Conservation (phyloP, 2,113 vertebrate species). For the Dendrocopos noguchii region DNA sequence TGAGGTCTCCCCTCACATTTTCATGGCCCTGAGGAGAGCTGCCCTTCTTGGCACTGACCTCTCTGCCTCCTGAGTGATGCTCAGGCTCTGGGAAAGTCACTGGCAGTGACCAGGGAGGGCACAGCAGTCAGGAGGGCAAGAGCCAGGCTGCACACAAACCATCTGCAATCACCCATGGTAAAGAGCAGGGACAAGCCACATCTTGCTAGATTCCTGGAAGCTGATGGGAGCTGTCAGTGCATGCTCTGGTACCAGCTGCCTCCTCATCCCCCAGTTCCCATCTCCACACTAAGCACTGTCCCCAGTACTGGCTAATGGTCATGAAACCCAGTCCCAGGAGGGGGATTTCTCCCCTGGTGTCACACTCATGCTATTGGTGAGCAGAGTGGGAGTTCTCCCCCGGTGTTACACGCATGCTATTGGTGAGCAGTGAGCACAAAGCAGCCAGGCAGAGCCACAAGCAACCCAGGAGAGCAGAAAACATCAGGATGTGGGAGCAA, state of each 20-base stretch:
- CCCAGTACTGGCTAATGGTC: neutral
- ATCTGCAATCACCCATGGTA: neutral
- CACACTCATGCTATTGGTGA: rapidly evolving
- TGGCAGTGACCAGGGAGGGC: neutral
- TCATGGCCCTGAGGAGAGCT: neutral
- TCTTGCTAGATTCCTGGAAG: neutral
- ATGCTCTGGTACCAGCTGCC: neutral
- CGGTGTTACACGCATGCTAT: rapidly evolving
- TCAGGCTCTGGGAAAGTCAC: neutral
- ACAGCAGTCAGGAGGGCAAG: neutral
- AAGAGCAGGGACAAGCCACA: neutral
- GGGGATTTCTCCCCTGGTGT: neutral
- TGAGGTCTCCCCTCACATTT: no score
- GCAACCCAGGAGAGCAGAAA: neutral
- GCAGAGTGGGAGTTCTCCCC: neutral
- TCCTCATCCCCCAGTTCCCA: neutral
- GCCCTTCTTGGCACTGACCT: neutral
- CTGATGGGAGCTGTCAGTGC: neutral
- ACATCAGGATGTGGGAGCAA: rapidly evolving
- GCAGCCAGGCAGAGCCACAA: neutral
- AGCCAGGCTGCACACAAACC: neutral
- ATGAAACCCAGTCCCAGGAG: neutral
- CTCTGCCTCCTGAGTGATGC: neutral
- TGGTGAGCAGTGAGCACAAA: neutral
- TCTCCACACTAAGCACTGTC: neutral